A percentile compares a stretch with the other conserved stretches of the same genome.
phyloP scores from a whole-genome alignment of 2,113 vertebrate species.

The Corydoras sp. region DNA sequence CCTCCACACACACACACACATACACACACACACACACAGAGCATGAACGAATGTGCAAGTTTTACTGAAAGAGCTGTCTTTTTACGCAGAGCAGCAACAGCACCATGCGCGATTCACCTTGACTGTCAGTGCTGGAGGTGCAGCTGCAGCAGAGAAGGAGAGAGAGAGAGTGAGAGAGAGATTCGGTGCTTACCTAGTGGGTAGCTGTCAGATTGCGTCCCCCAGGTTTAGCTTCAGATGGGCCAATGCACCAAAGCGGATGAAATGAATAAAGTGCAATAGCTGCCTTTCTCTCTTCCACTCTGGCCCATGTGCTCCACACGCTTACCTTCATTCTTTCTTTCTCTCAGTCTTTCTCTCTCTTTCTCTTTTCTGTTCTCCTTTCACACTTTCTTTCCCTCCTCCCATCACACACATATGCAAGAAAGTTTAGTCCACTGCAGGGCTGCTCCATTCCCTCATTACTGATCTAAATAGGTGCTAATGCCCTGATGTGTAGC shows the following conservation, averaged over 20 bases:
- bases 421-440: slow-evolving; percentile 57
- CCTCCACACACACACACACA: neutral
- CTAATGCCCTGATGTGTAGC: slow-evolving; percentile 22
- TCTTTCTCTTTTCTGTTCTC: slow-evolving; percentile 18
- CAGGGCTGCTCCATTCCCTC: slow-evolving; percentile 44
- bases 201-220: slow-evolving; percentile 51
- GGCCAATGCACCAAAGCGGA: slow-evolving; percentile 58
- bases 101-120: slow-evolving; percentile 57
- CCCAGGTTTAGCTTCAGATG: slow-evolving; percentile 47
- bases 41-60: slow-evolving; percentile 29
- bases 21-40: neutral
- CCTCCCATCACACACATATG: slow-evolving; percentile 33
- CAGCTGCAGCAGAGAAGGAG: slow-evolving; percentile 49
- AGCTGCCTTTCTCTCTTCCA: slow-evolving; percentile 28
- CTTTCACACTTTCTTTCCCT: slow-evolving; percentile 43
- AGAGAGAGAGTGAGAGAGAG: slow-evolving; percentile 30
- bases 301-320: slow-evolving; percentile 55
- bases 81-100: slow-evolving; percentile 25
- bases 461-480: slow-evolving; percentile 20
- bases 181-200: slow-evolving; percentile 58
- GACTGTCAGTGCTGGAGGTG: slow-evolving; percentile 56
- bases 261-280: slow-evolving; percentile 38
- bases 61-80: slow-evolving; percentile 44
- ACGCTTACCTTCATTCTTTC: slow-evolving; percentile 62
- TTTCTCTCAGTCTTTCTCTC: slow-evolving; percentile 34